Percentiles rank a stretch among this genome's conserved stretches.
These are phyloP conservation scores for Tetragnatha montana DNA, from an alignment of 2,888 invertebrate genomes.

Conservation along the genomic window DNA sequence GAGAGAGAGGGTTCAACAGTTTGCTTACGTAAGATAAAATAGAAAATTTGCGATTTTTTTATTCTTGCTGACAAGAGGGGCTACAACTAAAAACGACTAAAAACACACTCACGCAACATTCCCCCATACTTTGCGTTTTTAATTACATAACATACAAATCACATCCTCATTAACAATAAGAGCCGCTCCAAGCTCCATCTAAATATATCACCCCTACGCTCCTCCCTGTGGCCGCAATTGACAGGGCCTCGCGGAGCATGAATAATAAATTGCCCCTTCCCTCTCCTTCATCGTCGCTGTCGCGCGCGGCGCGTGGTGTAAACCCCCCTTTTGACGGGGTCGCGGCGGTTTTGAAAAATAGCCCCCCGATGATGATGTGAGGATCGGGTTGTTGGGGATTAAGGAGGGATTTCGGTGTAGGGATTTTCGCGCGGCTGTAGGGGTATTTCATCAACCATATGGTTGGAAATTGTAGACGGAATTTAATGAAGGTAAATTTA, in stretches of 20 bases:
- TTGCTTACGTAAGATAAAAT: too few species aligned
- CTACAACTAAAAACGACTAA: too few species aligned
- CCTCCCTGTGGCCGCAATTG: too few species aligned
- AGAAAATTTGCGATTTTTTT: too few species aligned
- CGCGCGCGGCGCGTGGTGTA: neutral
- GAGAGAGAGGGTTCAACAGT: too few species aligned
- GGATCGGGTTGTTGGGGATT: conserved; percentile 34
- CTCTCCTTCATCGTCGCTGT: neutral
- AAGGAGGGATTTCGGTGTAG: neutral
- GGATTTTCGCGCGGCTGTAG: neutral
- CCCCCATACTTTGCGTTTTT: too few species aligned
- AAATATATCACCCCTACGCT: too few species aligned
- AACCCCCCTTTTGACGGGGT: conserved; percentile 20
- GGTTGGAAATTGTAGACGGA: neutral
- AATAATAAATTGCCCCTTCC: conserved; percentile 68
- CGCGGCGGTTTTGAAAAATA: conserved; percentile 61
- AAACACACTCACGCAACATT: too few species aligned
- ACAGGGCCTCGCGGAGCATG: conserved; percentile 49
- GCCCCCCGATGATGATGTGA: conserved; percentile 58
- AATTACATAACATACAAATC: too few species aligned
- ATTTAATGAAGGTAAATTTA: neutral
- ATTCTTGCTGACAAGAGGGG: too few species aligned
- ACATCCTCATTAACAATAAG: too few species aligned
- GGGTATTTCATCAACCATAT: neutral
- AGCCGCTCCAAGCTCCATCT: too few species aligned